These are phyloP conservation scores for Tamandua tetradactyla DNA, from an alignment of 2,797 vertebrate genomes.

Conservation along the genomic window DNA sequence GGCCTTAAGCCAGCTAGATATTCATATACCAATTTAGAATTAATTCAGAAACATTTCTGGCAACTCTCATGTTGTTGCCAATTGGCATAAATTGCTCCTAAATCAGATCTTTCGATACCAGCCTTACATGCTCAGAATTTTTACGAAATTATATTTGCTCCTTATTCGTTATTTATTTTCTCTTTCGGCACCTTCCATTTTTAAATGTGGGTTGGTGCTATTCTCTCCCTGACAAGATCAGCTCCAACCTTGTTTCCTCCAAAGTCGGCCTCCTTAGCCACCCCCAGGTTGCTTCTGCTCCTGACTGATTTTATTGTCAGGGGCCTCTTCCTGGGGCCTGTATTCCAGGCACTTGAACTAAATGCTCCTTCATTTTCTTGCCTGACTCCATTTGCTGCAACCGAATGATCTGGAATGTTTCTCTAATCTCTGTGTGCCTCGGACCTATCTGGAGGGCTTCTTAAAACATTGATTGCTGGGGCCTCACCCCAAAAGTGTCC, in stretches of 20 bases:
- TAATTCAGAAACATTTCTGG: slow-evolving; percentile 85
- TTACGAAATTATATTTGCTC: slow-evolving; percentile 79
- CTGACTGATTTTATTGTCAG: not conserved
- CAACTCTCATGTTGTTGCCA: slow-evolving; percentile 83
- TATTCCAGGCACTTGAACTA: not conserved
- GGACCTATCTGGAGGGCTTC: not conserved
- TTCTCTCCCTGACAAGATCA: slow-evolving; percentile 76
- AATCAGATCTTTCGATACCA: slow-evolving; percentile 81
- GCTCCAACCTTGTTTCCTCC: slow-evolving; percentile 61
- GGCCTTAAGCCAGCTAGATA: slow-evolving; percentile 84
- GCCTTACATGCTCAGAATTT: slow-evolving; percentile 81
- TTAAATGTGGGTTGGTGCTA: slow-evolving; percentile 77
- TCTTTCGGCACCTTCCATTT: slow-evolving; percentile 79
- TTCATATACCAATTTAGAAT: slow-evolving; percentile 84
- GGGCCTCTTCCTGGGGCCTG: not conserved
- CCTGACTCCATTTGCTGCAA: not conserved
- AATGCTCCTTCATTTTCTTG: not conserved
- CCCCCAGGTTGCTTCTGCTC: slow-evolving; percentile 40
- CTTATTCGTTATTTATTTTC: slow-evolving; percentile 78
- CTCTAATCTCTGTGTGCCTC: not conserved
- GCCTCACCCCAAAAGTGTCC: not conserved
- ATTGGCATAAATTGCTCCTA: slow-evolving; percentile 83
- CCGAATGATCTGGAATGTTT: not conserved
- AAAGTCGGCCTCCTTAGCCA: slow-evolving; percentile 46
- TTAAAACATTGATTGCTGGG: not conserved